A percentile compares a stretch with the other conserved stretches of the same genome.
These are phyloP conservation scores for Diaphora mendica DNA, from an alignment of 2,888 invertebrate species.

Conservation along the genomic window DNA sequence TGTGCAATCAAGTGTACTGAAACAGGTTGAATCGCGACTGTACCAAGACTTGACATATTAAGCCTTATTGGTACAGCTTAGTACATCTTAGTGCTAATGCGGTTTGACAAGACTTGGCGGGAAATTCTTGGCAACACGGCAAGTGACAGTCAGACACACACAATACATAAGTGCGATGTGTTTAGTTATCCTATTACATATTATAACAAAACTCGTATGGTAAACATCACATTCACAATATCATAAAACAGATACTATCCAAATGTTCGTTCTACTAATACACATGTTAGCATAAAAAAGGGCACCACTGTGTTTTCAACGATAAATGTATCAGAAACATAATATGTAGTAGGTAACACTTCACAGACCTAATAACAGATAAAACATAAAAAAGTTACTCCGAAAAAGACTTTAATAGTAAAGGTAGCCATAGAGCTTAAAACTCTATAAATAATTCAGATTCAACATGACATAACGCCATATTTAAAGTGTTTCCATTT, in stretches of 20 bases:
- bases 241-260: background rate
- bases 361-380: background rate
- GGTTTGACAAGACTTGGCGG: slow-evolving; percentile 3
- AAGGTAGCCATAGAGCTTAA: background rate
- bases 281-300: background rate
- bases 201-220: background rate
- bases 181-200: background rate
- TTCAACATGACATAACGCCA: background rate
- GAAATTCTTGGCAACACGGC: background rate
- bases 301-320: background rate
- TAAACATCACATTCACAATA: background rate
- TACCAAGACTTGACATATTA: background rate
- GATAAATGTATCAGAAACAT: background rate
- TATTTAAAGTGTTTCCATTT: background rate
- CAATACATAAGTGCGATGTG: no score
- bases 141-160: background rate
- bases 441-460: background rate
- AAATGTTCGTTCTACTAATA: background rate
- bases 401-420: background rate
- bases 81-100: slow-evolving; percentile 7
- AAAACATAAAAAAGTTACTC: background rate
- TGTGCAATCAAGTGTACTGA: slow-evolving; percentile 9
- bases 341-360: background rate
- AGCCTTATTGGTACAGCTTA: slow-evolving; percentile 5
- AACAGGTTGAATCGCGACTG: slow-evolving; percentile 8